Conservation (phyloP, 1,140 invertebrate species). For the Cydia splendana region DNA sequence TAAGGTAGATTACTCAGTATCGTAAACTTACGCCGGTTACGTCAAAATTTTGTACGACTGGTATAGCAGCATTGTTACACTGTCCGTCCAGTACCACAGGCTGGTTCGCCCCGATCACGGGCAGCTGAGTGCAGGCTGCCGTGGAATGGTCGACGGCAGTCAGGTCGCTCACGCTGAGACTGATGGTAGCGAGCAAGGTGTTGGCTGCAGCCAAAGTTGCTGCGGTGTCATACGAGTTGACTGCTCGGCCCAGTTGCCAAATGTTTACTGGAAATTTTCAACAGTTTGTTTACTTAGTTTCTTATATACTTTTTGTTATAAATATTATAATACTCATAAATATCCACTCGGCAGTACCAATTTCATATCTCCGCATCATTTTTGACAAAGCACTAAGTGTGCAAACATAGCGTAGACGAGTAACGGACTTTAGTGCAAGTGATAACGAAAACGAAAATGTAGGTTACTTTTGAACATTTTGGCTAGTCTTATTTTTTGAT, state of each 20-base stretch:
- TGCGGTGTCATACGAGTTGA: background rate
- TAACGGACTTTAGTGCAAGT: too few relatives aligned
- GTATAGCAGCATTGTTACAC: background rate
- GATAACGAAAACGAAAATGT: too few relatives aligned
- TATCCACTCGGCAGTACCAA: too few relatives aligned
- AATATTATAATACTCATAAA: too few relatives aligned
- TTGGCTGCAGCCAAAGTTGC: background rate
- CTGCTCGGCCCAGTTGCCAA: constrained; percentile 9
- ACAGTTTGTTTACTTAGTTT: background rate
- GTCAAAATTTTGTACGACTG: constrained; percentile 3
- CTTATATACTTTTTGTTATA: too few relatives aligned
- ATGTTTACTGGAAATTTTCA: constrained; percentile 14
- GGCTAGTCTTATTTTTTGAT: too few relatives aligned
- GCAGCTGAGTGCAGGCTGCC: background rate
- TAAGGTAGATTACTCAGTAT: too few relatives aligned
- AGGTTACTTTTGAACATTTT: too few relatives aligned
- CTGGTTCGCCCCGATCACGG: background rate
- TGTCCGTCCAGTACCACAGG: background rate
- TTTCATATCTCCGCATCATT: too few relatives aligned
- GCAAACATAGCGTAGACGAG: too few relatives aligned
- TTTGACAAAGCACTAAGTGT: too few relatives aligned
- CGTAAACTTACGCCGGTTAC: background rate
- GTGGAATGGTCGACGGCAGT: background rate
- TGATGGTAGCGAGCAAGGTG: background rate
- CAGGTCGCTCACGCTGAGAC: background rate